Conservation (phyloP, 1,140 invertebrate genomes). For the Maconellicoccus hirsutus region DNA sequence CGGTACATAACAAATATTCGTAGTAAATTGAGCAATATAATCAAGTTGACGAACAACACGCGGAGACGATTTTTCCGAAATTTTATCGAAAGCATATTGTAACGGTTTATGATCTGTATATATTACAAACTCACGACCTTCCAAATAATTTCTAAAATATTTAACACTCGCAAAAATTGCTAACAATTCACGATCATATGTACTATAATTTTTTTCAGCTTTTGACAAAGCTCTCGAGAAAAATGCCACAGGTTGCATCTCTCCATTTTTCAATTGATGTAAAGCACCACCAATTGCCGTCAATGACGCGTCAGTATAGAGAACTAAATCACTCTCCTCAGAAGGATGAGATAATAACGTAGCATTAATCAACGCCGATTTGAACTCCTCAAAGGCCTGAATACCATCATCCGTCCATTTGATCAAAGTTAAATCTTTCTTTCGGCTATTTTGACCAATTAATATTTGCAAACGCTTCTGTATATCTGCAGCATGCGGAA, state of each 20-base stretch:
- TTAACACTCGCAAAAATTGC: slow-evolving; percentile 31
- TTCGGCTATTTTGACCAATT: not conserved
- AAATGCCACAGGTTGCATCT: slow-evolving; percentile 35
- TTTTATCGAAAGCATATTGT: too few relatives aligned
- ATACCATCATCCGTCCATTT: slow-evolving; percentile 19
- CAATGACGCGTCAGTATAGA: slow-evolving; percentile 30
- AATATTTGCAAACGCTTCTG: slow-evolving; percentile 27
- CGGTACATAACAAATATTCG: not conserved
- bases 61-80: too few relatives aligned
- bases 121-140: slow-evolving; percentile 31
- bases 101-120: slow-evolving; percentile 34
- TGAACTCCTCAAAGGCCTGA: slow-evolving; percentile 29
- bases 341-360: slow-evolving; percentile 14
- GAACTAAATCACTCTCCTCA: not conserved
- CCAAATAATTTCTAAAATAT: slow-evolving; percentile 32
- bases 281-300: slow-evolving; percentile 33
- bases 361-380: slow-evolving; percentile 29
- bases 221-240: slow-evolving; percentile 34
- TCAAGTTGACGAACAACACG: too few relatives aligned
- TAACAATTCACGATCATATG: slow-evolving; percentile 35
- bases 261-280: slow-evolving; percentile 31
- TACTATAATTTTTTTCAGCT: slow-evolving; percentile 31
- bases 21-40: slow-evolving; percentile 27
- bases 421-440: slow-evolving; percentile 28
- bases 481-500: slow-evolving; percentile 30